Conservation (phyloP, 92 coral and sea anemone species). For the Palythoa grandiflora region DNA sequence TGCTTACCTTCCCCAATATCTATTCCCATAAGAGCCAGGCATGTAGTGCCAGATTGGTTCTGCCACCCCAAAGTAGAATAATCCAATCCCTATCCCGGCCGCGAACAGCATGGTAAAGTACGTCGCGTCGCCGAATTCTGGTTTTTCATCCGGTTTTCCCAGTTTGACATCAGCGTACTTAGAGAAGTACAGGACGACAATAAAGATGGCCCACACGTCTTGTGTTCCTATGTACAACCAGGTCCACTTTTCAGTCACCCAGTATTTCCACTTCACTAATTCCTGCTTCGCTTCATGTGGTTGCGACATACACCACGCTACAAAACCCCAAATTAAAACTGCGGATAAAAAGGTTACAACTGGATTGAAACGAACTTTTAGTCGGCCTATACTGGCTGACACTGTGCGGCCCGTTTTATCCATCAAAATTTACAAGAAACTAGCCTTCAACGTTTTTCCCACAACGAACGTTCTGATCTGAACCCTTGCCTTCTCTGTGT, state of each 20-base stretch:
- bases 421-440: background rate
- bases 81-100: conserved; percentile 83
- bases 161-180: conserved; percentile 81
- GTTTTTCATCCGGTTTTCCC: conserved; percentile 83
- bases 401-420: background rate
- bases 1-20: conserved; percentile 37
- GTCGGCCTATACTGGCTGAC: background rate
- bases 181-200: conserved; percentile 76
- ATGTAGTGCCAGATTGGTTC: conserved; percentile 69
- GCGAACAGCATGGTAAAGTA: conserved; percentile 91
- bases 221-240: conserved; percentile 94
- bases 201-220: conserved; percentile 85
- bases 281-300: conserved; percentile 51
- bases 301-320: conserved; percentile 50
- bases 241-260: conserved; percentile 80
- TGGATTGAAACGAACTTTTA: conserved; percentile 62
- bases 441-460: no score
- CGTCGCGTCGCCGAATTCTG: conserved; percentile 82
- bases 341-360: conserved; percentile 80
- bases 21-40: conserved; percentile 22
- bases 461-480: no score
- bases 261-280: conserved; percentile 58
- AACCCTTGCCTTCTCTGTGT: no score
- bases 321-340: conserved; percentile 73
- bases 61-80: conserved; percentile 82